Conservation (phyloP, 2,113 vertebrate genomes). For the Hassar affinis region DNA sequence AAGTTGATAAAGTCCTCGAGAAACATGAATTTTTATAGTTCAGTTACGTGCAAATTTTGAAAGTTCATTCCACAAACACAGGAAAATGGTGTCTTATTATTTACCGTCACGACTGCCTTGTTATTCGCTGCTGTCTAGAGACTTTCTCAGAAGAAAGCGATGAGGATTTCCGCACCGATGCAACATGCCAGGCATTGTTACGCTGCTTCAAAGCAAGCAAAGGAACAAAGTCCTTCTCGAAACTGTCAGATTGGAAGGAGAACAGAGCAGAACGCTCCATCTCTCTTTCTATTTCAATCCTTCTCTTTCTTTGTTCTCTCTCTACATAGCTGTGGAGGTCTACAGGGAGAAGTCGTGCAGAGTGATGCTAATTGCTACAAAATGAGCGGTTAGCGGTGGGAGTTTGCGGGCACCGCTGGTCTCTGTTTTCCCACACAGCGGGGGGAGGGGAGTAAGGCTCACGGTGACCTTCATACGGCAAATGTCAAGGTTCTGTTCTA, state of each 20-base stretch:
- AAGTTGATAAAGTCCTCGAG: neutral
- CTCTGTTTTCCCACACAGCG: slow-evolving; percentile 25
- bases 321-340: slow-evolving; percentile 4
- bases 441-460: neutral
- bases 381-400: slow-evolving; percentile 38
- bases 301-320: slow-evolving; percentile 11
- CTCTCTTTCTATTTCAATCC: neutral
- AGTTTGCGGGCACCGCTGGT: slow-evolving; percentile 2
- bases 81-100: neutral
- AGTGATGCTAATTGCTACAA: slow-evolving; percentile 49
- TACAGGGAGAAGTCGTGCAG: slow-evolving; percentile 43
- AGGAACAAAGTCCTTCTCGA: slow-evolving; percentile 29
- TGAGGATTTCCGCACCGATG: slow-evolving; percentile 87
- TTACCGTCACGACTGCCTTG: neutral
- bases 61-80: neutral
- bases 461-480: slow-evolving; percentile 37
- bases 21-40: neutral
- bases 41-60: neutral
- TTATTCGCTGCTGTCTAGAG: neutral
- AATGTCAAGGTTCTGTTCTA: neutral
- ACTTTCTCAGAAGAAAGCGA: slow-evolving; percentile 30
- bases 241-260: slow-evolving; percentile 25
- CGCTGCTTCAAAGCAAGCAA: slow-evolving; percentile 82
- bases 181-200: slow-evolving; percentile 84
- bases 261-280: slow-evolving; percentile 10